phyloP scores from a whole-genome alignment of 2,113 vertebrate species.

The Connochaetes taurinus region DNA sequence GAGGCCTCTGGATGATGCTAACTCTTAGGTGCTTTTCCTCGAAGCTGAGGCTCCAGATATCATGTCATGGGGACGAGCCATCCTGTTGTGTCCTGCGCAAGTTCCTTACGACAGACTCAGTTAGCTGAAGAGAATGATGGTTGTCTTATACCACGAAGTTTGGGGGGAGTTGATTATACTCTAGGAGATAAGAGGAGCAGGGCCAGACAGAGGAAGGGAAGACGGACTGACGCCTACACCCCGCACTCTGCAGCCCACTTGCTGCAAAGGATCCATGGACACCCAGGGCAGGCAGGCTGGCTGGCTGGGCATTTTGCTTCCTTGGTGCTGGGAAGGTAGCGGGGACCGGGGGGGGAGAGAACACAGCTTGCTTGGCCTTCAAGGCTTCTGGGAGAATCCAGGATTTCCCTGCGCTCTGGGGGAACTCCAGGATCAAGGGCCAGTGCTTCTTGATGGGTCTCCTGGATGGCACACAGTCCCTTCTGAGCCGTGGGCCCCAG shows the following conservation, averaged over 20 bases:
- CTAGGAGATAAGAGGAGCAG: neutral
- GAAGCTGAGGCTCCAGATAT: accelerated
- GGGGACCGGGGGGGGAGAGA: accelerated
- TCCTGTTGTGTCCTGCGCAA: accelerated
- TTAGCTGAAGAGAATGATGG: neutral
- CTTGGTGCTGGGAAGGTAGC: too few relatives aligned
- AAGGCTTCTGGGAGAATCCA: neutral
- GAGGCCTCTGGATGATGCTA: neutral
- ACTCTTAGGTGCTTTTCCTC: neutral
- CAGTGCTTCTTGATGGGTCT: accelerated
- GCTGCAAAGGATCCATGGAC: neutral
- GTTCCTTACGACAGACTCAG: accelerated
- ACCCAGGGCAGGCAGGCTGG: neutral
- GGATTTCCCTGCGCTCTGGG: neutral
- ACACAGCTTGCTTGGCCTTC: neutral
- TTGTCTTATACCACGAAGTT: accelerated
- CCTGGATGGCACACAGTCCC: too few relatives aligned
- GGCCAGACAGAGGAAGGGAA: neutral
- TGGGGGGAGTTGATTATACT: accelerated
- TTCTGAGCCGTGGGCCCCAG: neutral
- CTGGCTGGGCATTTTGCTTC: too few relatives aligned
- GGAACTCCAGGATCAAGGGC: neutral
- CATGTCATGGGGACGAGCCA: accelerated
- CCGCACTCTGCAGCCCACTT: neutral
- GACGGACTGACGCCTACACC: accelerated